Evolutionary conservation across 1,140 invertebrate species (phyloP), one percentile per base, ranked within the genome.

Genomic region (Macrobrachium nipponense): DNA sequence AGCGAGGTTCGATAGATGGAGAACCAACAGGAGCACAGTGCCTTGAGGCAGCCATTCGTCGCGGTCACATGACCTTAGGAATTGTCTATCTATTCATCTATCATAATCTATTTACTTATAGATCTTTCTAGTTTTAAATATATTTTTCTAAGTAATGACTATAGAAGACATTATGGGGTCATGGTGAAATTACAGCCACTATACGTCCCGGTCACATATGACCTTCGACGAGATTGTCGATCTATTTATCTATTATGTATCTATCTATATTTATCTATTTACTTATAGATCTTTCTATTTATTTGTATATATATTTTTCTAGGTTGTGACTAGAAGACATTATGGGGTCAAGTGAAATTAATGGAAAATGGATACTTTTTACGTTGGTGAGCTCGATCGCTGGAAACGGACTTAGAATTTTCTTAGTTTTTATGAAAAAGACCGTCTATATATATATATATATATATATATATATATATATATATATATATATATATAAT

Each of bases 381-480:
- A 36, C 27, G 1, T 4, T 36, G 27, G 1, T 36, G 27, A 4
- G 4, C 27, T 36, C 27, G n/a, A 36, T 36, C 27, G 27, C 4
- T 36, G 27, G 4, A 36, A 36, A 36, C 27, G 4, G 27, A 4
- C 27, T 36, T 2, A 36, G 27, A 36, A 36, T 36, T 36, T 2
- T 36, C 27, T 36, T 4, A 36, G 27, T 36, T 2, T 36, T 4
- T 36, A 36, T 36, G 27, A 36, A 36, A 36, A 36, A 36, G 27
- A 2, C 27, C 4, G 27, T 36, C 27, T 36, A 4, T 36, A 1
- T 36, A 36, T 36, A 70, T 70, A 70, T 70, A 70, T 70, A 70
- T 70, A 70, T 70, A 70, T 70, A 70, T 70, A 70, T 70, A 70
- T 70, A 70, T 70, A 70, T 70, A 70, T 70, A 70, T 70, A 70